Conservation (phyloP, 2,888 invertebrate species). For the Eupithecia insigniata region DNA sequence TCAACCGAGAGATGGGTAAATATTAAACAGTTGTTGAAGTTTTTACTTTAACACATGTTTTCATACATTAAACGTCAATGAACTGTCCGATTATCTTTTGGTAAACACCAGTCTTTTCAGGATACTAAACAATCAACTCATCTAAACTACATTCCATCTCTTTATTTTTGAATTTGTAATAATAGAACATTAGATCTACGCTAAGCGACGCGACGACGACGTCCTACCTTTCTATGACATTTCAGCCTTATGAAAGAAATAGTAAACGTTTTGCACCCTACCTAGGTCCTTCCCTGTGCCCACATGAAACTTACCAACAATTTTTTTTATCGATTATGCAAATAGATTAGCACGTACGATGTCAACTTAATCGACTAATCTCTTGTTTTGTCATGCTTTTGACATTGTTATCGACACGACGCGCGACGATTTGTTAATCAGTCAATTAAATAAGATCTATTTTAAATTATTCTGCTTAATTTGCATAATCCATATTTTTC, state of each 20-base stretch:
- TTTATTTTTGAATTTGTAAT: background rate
- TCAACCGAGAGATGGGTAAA: too few relatives aligned
- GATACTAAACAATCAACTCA: background rate
- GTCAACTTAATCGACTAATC: conserved; percentile 29
- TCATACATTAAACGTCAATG: too few relatives aligned
- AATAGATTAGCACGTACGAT: conserved; percentile 33
- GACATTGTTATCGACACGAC: conserved; percentile 42
- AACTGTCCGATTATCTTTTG: too few relatives aligned
- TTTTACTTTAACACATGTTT: too few relatives aligned
- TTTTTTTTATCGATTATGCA: conserved; percentile 38
- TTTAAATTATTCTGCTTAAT: background rate
- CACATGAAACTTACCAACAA: conserved; percentile 1
- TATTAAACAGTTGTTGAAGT: too few relatives aligned
- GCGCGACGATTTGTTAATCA: conserved; percentile 27
- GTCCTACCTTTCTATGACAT: background rate
- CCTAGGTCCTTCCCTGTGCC: background rate
- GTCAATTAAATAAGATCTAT: conserved; percentile 5
- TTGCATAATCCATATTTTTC: background rate
- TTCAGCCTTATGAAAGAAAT: background rate
- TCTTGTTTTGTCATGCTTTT: conserved; percentile 46
- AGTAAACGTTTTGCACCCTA: background rate
- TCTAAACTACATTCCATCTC: background rate
- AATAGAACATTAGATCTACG: background rate
- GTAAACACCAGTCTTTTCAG: too few relatives aligned
- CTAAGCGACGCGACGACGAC: background rate